A percentile compares a stretch with the other conserved stretches of the same genome.
Conservation (phyloP, 2,888 invertebrate genomes). For the Bombylius major region DNA sequence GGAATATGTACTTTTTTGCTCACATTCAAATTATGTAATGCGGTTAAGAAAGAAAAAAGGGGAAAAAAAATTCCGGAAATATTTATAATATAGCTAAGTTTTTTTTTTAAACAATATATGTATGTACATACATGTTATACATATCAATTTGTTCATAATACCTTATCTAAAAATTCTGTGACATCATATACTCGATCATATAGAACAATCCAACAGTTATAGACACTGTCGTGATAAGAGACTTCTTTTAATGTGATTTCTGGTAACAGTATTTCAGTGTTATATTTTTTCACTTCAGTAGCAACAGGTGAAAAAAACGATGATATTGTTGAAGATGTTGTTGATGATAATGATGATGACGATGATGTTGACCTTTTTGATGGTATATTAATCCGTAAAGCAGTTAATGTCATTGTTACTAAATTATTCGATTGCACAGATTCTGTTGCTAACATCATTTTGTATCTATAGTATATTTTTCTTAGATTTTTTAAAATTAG, state of each 20-base stretch:
- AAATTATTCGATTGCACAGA: neutral
- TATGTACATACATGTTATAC: neutral
- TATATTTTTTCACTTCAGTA: no score
- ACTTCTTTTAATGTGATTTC: conserved; percentile 61
- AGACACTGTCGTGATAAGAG: conserved; percentile 53
- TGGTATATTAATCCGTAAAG: neutral
- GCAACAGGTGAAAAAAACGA: no score
- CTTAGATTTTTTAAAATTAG: neutral
- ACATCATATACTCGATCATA: conserved; percentile 78
- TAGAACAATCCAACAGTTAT: conserved; percentile 78
- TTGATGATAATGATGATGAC: neutral
- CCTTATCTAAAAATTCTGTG: conserved; percentile 59
- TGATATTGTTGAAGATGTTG: no score
- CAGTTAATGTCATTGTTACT: neutral
- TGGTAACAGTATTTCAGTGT: conserved; percentile 12
- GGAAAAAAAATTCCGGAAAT: no score
- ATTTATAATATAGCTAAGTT: no score
- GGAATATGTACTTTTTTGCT: no score
- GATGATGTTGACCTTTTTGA: neutral
- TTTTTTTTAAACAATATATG: neutral
- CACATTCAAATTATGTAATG: no score
- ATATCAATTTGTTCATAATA: conserved; percentile 20
- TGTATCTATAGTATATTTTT: neutral
- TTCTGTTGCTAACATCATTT: neutral
- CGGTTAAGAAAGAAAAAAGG: no score